Evolutionary conservation across 2,113 vertebrate species (phyloP), one percentile per base, ranked within the genome.

Genomic region (Ageneiosus marmoratus): DNA sequence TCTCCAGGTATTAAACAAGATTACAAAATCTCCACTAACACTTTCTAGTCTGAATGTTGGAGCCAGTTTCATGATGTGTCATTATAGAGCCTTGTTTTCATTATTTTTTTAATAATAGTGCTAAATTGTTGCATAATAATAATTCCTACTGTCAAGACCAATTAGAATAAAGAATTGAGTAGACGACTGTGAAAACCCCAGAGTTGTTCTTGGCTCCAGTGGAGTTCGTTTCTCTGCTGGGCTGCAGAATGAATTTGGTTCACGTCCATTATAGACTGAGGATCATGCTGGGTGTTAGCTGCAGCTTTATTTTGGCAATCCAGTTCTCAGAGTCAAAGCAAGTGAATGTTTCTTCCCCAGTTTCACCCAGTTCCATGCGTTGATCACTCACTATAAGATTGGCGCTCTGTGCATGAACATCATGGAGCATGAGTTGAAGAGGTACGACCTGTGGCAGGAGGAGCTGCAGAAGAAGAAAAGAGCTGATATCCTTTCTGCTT

Each of bases 361-460:
- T 86, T 98, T 98, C 94, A 96, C 95, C 87, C 96, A 97, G 67
- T 98, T 99, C 91, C 97, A 97, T 70, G 94, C 95, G 75, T 93
- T 97, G 83, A 96, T 98, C 87, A 96, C 96, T 34, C 96, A 97
- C 84, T 98, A 97, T 86, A 98, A 97, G 94, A 96, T 98, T 37
- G 97, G 96, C 84, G 95, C 96, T 51, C 92, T 99, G 0, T 97
- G 97, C 85, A 97, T 96, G 97, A 97, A 94, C 89, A 97, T 98
- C 81, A 96, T 97, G 70, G 97, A 99, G 86, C 96, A 97, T 77
- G 96, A 98, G 84, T 94, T 98, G 91, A 98, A 97, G 94, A 95
- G 96, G 87, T 96, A 94, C 9, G 95, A 97, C 83, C 95, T 98
- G 83, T 98, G 97, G 97, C 96, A 97, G 86, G 97, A 98, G 44